Evolutionary conservation across 2,797 vertebrate species (phyloP).

Genomic region (Crypturellus tataupa): DNA sequence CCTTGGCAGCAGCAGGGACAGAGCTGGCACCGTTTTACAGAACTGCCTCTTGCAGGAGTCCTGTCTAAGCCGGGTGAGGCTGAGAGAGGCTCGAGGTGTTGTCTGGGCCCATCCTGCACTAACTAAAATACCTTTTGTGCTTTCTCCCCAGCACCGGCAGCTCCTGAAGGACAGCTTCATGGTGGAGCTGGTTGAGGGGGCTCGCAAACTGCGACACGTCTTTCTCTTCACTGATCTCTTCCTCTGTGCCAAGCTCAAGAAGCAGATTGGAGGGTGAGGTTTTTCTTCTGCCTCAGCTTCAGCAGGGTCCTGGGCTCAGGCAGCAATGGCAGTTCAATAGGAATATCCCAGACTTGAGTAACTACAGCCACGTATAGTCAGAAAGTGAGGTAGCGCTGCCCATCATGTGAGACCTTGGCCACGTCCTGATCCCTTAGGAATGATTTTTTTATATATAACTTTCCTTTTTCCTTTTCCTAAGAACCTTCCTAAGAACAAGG

Average conservation of each 20-base stretch:
- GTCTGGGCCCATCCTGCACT: background rate
- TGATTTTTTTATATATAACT: background rate
- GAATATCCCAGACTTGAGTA: background rate
- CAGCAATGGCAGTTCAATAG: background rate
- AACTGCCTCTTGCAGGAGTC: background rate
- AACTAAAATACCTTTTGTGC: background rate
- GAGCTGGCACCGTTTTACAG: background rate
- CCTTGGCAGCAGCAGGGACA: background rate
- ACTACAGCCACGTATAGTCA: background rate
- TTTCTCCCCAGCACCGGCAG: constrained; percentile 87
- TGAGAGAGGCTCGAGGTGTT: background rate
- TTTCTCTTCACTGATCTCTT: constrained; percentile 95
- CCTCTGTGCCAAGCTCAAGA: constrained; percentile 95
- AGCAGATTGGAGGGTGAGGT: constrained; percentile 93
- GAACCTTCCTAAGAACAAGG: background rate
- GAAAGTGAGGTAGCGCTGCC: background rate
- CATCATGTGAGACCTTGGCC: background rate
- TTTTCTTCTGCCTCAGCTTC: background rate
- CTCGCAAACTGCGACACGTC: constrained; percentile 93
- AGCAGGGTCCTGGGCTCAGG: background rate
- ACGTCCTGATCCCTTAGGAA: background rate
- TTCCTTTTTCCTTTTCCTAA: background rate
- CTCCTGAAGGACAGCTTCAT: constrained; percentile 95
- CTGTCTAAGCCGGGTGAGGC: background rate
- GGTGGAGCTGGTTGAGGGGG: constrained; percentile 95